These are phyloP conservation scores for Tiphia femorata DNA, from an alignment of 2,888 invertebrate species.

Conservation along the genomic window DNA sequence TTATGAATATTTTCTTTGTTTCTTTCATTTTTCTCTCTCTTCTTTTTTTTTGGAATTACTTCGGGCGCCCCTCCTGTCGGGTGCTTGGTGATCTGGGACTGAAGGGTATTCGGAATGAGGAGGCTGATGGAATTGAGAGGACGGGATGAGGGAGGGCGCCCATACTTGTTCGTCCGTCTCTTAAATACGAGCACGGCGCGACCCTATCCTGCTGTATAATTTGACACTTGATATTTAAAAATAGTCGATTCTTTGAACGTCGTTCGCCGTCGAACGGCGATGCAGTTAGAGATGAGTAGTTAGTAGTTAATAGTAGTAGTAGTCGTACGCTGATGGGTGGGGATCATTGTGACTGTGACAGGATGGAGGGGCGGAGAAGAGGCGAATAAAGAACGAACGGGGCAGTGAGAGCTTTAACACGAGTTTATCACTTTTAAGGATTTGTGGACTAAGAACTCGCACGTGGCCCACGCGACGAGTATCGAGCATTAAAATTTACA, in stretches of 20 bases:
- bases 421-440: too few relatives aligned
- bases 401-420: too few relatives aligned
- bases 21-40: constrained; percentile 5
- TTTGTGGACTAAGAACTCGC: too few relatives aligned
- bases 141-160: too few relatives aligned
- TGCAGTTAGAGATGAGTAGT: constrained; percentile 35
- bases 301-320: too few relatives aligned
- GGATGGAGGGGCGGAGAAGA: too few relatives aligned
- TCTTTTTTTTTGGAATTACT: constrained; percentile 15
- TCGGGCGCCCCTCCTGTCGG: constrained; percentile 19
- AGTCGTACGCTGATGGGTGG: too few relatives aligned
- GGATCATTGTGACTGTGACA: too few relatives aligned
- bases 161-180: constrained; percentile 19
- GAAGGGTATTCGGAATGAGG: neutral
- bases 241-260: constrained; percentile 60
- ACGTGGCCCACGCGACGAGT: too few relatives aligned
- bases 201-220: constrained; percentile 42
- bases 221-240: constrained; percentile 63
- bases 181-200: constrained; percentile 23
- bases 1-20: constrained; percentile 6
- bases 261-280: constrained; percentile 36
- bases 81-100: neutral
- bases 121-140: constrained; percentile 13
- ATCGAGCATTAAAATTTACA: too few relatives aligned
- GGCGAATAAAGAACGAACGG: too few relatives aligned